Evolutionary conservation across 2,888 invertebrate genomes (phyloP).

Genomic region (Rhamphomyia laevipes): DNA sequence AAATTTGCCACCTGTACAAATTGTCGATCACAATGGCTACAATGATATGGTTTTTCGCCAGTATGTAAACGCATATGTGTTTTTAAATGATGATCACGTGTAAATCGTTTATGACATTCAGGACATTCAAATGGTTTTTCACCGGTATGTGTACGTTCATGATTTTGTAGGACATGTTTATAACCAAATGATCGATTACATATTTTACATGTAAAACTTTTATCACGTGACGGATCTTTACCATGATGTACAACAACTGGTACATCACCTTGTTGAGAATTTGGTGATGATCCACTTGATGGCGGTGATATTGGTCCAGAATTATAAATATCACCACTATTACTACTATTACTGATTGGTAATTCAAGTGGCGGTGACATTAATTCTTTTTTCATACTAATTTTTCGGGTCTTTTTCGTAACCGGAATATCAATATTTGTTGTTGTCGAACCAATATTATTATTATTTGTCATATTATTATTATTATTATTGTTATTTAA

Average conservation of each 20-base stretch:
- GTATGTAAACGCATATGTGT: constrained; percentile 88
- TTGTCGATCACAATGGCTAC: constrained; percentile 81
- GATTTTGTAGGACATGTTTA: constrained; percentile 89
- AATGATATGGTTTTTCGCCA: constrained; percentile 86
- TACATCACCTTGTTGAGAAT: constrained; percentile 21
- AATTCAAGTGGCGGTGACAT: constrained; percentile 29
- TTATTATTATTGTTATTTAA: constrained; percentile 10
- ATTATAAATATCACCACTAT: constrained; percentile 10
- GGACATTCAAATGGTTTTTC: constrained; percentile 90
- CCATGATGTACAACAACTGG: constrained; percentile 13
- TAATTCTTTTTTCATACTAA: constrained; percentile 32
- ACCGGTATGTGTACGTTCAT: constrained; percentile 88
- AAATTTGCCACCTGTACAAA: constrained; percentile 91
- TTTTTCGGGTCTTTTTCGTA: constrained; percentile 29
- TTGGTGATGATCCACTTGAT: constrained; percentile 45
- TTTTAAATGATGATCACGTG: constrained; percentile 85
- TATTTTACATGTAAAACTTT: constrained; percentile 78
- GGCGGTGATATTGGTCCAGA: constrained; percentile 42
- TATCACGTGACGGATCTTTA: constrained; percentile 53
- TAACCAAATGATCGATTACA: constrained; percentile 86
- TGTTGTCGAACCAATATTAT: constrained; percentile 18
- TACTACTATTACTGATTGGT: constrained; percentile 25
- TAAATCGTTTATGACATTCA: constrained; percentile 85
- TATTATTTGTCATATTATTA: constrained; percentile 9
- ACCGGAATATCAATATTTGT: constrained; percentile 20